Conservation (phyloP, 1,140 invertebrate species). For the Nasonia longicornis region DNA sequence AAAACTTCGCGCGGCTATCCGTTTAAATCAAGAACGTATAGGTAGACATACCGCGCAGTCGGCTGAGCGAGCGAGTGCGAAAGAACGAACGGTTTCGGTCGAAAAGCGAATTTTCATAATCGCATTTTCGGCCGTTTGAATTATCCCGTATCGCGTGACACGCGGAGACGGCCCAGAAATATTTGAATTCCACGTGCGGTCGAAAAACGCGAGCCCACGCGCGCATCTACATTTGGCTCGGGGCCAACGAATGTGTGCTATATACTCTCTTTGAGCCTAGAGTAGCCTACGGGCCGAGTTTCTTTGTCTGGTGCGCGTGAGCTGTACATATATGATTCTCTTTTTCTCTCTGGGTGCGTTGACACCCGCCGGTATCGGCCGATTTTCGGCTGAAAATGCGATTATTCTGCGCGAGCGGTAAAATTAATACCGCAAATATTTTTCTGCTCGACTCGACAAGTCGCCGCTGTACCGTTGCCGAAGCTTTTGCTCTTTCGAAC, state of each 20-base stretch:
- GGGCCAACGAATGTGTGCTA: not conserved
- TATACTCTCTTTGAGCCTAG: not conserved
- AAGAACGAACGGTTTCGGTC: not conserved
- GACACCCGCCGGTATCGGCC: not conserved
- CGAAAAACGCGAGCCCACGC: not conserved
- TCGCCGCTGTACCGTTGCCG: too few relatives aligned
- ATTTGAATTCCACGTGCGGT: not conserved
- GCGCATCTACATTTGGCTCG: not conserved
- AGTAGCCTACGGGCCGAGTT: not conserved
- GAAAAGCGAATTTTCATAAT: conserved; percentile 26
- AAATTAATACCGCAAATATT: not conserved
- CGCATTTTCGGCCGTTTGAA: conserved; percentile 25
- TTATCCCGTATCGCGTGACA: conserved; percentile 19
- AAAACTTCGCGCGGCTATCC: not conserved
- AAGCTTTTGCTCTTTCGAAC: too few relatives aligned
- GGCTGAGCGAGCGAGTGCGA: not conserved
- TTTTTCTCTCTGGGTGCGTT: not conserved
- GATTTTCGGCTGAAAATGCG: not conserved
- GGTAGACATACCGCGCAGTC: not conserved
- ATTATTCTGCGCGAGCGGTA: not conserved
- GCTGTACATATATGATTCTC: not conserved
- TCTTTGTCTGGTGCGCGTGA: not conserved
- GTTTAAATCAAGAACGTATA: not conserved
- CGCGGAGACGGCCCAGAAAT: not conserved
- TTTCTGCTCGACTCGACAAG: not conserved